Percentiles rank a stretch among this genome's conserved stretches.
Conservation (phyloP, 2,797 vertebrate genomes). For the Bucorvus abyssinicus region DNA sequence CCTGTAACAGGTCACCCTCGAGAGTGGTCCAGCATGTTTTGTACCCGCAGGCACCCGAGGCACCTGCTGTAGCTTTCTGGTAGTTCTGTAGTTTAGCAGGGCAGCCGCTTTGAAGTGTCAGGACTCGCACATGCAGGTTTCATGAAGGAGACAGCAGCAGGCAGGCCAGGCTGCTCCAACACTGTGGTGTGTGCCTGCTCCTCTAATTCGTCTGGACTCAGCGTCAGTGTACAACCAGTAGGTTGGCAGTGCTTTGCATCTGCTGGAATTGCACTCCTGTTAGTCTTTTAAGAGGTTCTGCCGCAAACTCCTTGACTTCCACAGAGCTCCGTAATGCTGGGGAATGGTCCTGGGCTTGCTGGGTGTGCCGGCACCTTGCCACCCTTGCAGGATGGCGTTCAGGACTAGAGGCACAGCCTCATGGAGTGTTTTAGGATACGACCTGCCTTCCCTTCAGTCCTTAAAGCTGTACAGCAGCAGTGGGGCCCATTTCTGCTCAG, state of each 20-base stretch:
- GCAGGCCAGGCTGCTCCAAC: neutral
- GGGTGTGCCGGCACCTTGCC: neutral
- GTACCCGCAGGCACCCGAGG: neutral
- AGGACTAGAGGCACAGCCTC: neutral
- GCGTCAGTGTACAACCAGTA: neutral
- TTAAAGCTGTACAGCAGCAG: neutral
- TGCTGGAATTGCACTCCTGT: neutral
- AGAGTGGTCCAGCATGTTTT: fast-evolving
- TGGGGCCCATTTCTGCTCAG: neutral
- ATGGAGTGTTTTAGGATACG: neutral
- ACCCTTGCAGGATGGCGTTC: fast-evolving
- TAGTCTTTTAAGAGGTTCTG: neutral
- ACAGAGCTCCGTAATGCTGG: neutral
- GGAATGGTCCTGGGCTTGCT: neutral
- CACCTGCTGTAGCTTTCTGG: neutral
- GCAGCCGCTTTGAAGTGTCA: neutral
- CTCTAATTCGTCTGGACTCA: fast-evolving
- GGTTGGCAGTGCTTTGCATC: neutral
- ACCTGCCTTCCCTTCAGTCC: neutral
- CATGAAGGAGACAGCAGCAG: fast-evolving
- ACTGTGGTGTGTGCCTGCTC: neutral
- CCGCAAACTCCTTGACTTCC: neutral
- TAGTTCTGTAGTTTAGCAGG: neutral
- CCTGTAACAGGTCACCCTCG: neutral
- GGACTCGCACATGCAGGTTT: neutral